Evolutionary conservation across 1,140 invertebrate genomes (phyloP).

Genomic region (Ridgeia piscesae): DNA sequence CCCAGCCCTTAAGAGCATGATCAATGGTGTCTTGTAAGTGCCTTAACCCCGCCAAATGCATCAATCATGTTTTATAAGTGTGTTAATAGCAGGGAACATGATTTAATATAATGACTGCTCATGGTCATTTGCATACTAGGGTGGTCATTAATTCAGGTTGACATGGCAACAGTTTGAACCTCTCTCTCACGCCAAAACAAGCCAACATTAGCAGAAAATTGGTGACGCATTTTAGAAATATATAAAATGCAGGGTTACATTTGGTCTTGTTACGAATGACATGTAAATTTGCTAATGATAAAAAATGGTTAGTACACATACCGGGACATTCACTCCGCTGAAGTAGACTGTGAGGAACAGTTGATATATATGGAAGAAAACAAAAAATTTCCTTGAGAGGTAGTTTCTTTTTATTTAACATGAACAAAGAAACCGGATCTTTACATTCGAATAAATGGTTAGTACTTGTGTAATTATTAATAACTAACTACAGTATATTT

Average conservation of each 20-base stretch:
- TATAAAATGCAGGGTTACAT: neutral
- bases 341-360: too few species aligned
- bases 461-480: too few species aligned
- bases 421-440: too few species aligned
- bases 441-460: too few species aligned
- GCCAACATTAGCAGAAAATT: neutral
- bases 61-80: constrained; percentile 2
- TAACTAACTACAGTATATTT: neutral
- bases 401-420: too few species aligned
- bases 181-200: neutral
- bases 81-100: neutral
- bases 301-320: neutral
- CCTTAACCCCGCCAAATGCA: neutral
- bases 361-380: too few species aligned
- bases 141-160: neutral
- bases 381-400: too few species aligned
- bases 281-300: neutral
- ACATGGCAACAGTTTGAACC: neutral
- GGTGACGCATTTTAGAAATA: neutral
- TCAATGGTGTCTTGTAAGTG: neutral
- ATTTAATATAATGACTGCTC: neutral
- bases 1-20: neutral
- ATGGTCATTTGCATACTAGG: neutral
- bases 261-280: neutral
- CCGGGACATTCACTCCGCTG: too few species aligned